phyloP scores from a whole-genome alignment of 1,140 invertebrate species.

The Centruroides vittatus region DNA sequence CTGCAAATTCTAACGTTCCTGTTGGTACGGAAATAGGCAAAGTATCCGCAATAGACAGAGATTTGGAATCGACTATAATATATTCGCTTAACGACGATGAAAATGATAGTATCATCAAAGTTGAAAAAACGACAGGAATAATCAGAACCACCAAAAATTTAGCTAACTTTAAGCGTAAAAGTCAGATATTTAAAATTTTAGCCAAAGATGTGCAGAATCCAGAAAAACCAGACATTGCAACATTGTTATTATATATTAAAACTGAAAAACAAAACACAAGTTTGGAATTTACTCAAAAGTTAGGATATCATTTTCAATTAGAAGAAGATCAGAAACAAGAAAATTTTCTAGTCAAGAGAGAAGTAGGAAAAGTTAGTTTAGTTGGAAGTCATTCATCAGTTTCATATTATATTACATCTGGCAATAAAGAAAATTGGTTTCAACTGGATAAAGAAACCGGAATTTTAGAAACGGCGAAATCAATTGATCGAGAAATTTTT shows the following conservation, averaged over 20 bases:
- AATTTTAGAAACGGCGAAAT: slow-evolving; percentile 32
- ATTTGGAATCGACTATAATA: slow-evolving; percentile 44
- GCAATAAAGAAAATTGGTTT: slow-evolving; percentile 46
- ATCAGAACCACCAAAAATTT: slow-evolving; percentile 39
- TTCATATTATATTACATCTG: slow-evolving; percentile 65
- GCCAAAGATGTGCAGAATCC: too few relatives aligned
- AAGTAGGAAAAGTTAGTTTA: slow-evolving; percentile 59
- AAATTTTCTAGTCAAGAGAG: slow-evolving; percentile 39
- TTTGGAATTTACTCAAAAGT: neutral
- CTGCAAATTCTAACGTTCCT: slow-evolving; percentile 53
- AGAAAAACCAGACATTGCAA: too few relatives aligned
- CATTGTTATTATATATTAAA: neutral
- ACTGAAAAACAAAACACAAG: neutral
- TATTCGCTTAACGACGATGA: neutral
- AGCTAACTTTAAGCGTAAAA: neutral
- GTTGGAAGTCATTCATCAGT: neutral
- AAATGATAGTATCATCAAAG: slow-evolving; percentile 48
- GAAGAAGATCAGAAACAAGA: slow-evolving; percentile 48
- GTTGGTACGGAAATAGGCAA: slow-evolving; percentile 73
- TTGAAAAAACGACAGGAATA: slow-evolving; percentile 45
- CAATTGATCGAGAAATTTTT: slow-evolving; percentile 67
- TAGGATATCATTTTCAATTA: slow-evolving; percentile 61
- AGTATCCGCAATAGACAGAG: slow-evolving; percentile 79
- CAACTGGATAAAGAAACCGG: neutral
- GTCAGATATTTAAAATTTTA: neutral